Conservation (phyloP, 2,113 vertebrate genomes). For the Oplegnathus fasciatus region DNA sequence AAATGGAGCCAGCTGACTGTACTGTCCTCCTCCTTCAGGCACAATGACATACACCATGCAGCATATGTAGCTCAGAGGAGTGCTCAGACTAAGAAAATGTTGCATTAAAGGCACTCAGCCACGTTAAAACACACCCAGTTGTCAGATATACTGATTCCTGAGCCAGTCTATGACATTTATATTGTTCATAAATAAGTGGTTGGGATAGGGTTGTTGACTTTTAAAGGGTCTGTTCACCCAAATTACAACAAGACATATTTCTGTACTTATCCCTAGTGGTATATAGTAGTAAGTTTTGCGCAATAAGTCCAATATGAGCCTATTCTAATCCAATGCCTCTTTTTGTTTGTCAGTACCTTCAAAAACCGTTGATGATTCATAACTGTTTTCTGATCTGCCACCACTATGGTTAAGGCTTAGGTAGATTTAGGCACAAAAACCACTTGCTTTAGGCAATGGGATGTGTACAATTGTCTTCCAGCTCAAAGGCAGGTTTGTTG, state of each 20-base stretch:
- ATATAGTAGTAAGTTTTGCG: not conserved
- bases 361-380: not conserved
- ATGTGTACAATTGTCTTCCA: not conserved
- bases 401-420: no score
- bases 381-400: not conserved
- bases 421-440: not conserved
- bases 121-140: constrained; percentile 12
- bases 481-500: not conserved
- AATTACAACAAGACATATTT: not conserved
- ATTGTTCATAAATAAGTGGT: not conserved
- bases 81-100: constrained; percentile 35
- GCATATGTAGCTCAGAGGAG: constrained; percentile 47
- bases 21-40: constrained; percentile 54
- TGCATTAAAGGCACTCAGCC: constrained; percentile 33
- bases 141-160: constrained; percentile 13
- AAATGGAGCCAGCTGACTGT: constrained; percentile 56
- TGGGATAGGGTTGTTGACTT: not conserved
- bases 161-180: not conserved
- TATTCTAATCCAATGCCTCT: not conserved
- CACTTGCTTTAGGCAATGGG: not conserved
- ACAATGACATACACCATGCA: constrained; percentile 49
- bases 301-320: not conserved
- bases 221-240: not conserved
- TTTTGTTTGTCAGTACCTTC: not conserved
- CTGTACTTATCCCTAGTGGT: not conserved